Evolutionary conservation across 53 echinoderm and acorn worm species (phyloP).

Genomic region (Holothuria leucospilota): DNA sequence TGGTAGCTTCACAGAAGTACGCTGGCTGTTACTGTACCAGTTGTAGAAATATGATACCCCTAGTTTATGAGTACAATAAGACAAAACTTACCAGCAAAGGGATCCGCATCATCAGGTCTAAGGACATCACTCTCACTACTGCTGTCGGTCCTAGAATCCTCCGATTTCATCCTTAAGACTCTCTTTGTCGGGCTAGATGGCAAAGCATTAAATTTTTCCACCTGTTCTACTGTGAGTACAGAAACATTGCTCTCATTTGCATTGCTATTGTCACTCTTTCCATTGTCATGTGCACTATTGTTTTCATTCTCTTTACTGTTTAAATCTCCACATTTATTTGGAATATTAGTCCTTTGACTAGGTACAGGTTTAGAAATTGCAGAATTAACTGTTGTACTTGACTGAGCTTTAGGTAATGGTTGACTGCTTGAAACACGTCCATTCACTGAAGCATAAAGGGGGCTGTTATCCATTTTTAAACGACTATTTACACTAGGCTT

Average conservation of each 20-base stretch:
- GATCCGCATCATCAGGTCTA: slow-evolving; percentile 81
- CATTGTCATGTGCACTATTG: neutral
- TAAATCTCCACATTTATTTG: neutral
- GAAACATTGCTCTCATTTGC: neutral
- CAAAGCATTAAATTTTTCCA: slow-evolving; percentile 4
- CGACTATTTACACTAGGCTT: neutral
- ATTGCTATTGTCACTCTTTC: neutral
- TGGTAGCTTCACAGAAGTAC: too few relatives aligned
- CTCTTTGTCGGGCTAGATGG: slow-evolving; percentile 20
- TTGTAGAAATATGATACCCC: too few relatives aligned
- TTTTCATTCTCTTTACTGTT: neutral
- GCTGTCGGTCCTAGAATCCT: slow-evolving; percentile 29
- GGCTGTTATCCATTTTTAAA: too few relatives aligned
- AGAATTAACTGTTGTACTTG: too few relatives aligned
- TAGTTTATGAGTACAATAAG: too few relatives aligned
- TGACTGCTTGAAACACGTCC: too few relatives aligned
- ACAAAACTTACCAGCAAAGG: slow-evolving; percentile 87
- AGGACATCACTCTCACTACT: slow-evolving; percentile 80
- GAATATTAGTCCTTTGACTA: slow-evolving; percentile 24
- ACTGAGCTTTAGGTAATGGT: too few relatives aligned
- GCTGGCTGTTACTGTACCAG: too few relatives aligned
- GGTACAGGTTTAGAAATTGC: neutral
- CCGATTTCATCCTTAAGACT: slow-evolving; percentile 5
- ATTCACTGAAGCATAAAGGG: too few relatives aligned
- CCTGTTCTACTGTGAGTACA: slow-evolving; percentile 10